A percentile compares a stretch with the other conserved stretches of the same genome.
Evolutionary conservation across 2,113 vertebrate species (phyloP).

Genomic region (Pterophyllum scalare): DNA sequence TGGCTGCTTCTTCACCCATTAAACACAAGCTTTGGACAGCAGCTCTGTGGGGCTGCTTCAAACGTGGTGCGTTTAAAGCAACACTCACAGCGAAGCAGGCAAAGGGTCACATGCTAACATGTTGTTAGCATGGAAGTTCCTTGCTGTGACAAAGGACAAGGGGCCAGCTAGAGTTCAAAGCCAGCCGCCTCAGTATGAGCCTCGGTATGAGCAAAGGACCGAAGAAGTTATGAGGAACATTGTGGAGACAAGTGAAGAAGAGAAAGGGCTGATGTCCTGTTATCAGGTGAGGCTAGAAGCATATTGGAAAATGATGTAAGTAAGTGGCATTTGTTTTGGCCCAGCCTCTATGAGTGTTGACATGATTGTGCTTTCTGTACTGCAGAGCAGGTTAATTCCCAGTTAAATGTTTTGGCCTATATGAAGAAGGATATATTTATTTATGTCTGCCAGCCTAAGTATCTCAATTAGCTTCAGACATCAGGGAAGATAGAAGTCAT

Average conservation of each 20-base stretch:
- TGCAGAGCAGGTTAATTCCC: not conserved
- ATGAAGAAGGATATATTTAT: slow-evolving; percentile 15
- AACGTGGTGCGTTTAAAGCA: too few species aligned
- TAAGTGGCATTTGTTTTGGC: not conserved
- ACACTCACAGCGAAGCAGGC: too few species aligned
- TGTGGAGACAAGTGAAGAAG: not conserved
- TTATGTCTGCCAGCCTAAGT: slow-evolving; percentile 24
- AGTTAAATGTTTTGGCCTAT: slow-evolving; percentile 10
- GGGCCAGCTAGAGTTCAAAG: accelerated
- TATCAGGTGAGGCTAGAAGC: not conserved
- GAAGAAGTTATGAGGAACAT: not conserved
- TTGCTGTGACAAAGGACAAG: accelerated
- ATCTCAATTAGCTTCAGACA: slow-evolving; percentile 44
- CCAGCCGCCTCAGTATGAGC: not conserved
- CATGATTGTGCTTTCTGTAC: not conserved
- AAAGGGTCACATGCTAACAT: too few species aligned
- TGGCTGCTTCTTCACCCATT: too few species aligned
- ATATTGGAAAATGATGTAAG: not conserved
- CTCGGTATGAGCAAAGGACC: not conserved
- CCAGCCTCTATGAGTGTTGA: not conserved
- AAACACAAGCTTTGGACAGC: too few species aligned
- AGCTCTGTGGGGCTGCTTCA: too few species aligned
- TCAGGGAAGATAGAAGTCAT: slow-evolving; percentile 38
- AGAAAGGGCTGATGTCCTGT: not conserved
- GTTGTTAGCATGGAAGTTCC: too few species aligned